These are phyloP conservation scores for Pseudonaja textilis DNA, from an alignment of 2,113 vertebrate genomes.

Conservation along the genomic window DNA sequence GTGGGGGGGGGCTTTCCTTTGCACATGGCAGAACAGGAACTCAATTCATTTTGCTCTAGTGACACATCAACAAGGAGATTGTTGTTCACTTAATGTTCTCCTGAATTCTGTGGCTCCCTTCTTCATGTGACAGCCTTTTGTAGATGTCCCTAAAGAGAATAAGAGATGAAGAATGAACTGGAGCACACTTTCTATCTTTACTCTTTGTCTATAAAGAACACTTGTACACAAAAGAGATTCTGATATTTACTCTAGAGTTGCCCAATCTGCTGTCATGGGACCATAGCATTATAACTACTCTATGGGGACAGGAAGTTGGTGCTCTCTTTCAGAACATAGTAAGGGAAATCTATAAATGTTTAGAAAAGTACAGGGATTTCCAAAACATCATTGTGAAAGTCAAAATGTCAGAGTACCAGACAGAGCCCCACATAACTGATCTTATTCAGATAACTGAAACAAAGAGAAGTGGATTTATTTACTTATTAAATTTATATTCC, in stretches of 20 bases:
- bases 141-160: conserved; percentile 52
- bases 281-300: background rate
- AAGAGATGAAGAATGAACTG: conserved; percentile 38
- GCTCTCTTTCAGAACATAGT: background rate
- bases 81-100: conserved; percentile 39
- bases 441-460: background rate
- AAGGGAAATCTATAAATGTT: background rate
- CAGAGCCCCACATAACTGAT: background rate
- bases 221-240: background rate
- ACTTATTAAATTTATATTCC: background rate
- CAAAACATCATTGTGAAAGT: background rate
- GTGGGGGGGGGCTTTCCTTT: background rate
- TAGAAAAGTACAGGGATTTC: background rate
- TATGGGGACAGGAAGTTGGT: background rate
- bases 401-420: background rate
- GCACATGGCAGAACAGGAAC: conserved; percentile 29
- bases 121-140: conserved; percentile 13
- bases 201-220: background rate
- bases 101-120: conserved; percentile 39
- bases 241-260: background rate
- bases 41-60: conserved; percentile 36
- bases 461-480: background rate
- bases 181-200: conserved; percentile 4
- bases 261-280: background rate
- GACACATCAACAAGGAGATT: conserved; percentile 11